Conservation (phyloP, 2,113 vertebrate species). For the Mobula hypostoma region DNA sequence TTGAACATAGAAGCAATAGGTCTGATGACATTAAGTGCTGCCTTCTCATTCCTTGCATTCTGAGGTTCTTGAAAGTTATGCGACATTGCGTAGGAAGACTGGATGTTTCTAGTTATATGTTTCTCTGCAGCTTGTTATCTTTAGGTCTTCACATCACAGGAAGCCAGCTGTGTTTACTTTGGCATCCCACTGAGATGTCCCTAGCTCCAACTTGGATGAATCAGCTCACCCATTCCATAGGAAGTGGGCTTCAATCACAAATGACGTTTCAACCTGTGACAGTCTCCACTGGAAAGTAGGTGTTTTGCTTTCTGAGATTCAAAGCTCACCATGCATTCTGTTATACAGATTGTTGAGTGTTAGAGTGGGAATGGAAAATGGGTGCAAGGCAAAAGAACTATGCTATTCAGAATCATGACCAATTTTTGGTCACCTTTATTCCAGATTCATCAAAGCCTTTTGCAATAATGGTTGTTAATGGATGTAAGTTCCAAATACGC, state of each 20-base stretch:
- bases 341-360: not conserved
- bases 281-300: not conserved
- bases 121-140: not conserved
- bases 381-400: too few species aligned
- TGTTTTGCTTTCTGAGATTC: not conserved
- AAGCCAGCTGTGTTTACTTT: not conserved
- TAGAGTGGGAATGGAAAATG: not conserved
- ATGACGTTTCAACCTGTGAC: not conserved
- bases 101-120: not conserved
- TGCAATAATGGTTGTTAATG: too few species aligned
- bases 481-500: too few species aligned
- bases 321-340: not conserved
- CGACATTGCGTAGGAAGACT: not conserved
- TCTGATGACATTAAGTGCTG: not conserved
- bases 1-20: not conserved
- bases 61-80: not conserved
- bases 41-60: slow-evolving; percentile 3
- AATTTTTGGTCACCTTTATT: too few species aligned
- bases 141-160: not conserved
- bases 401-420: too few species aligned
- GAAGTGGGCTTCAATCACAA: not conserved
- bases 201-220: not conserved
- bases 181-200: not conserved
- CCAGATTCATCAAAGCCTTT: too few species aligned
- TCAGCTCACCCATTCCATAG: not conserved